These are phyloP conservation scores for Syrista parreyssii DNA, from an alignment of 2,888 invertebrate species.

Conservation along the genomic window DNA sequence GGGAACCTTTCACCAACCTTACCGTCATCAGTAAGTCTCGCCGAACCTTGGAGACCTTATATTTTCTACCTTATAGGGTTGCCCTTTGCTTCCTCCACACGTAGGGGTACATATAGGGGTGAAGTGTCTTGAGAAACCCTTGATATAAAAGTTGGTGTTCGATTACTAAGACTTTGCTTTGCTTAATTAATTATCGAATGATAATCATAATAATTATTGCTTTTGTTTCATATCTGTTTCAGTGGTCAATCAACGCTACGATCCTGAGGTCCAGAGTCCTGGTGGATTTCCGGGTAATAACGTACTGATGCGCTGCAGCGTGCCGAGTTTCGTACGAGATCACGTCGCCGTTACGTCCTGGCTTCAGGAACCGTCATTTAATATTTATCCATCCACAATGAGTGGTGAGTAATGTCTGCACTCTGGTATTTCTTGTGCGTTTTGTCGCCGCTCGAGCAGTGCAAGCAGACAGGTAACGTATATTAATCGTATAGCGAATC, in stretches of 20 bases:
- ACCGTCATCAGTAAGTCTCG: neutral
- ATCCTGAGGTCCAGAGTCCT: conserved; percentile 71
- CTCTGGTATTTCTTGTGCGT: neutral
- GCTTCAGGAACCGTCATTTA: conserved; percentile 71
- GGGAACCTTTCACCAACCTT: neutral
- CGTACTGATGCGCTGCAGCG: conserved; percentile 70
- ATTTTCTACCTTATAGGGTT: neutral
- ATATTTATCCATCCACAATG: conserved; percentile 70
- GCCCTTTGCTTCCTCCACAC: neutral
- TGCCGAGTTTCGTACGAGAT: conserved; percentile 70
- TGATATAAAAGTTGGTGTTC: neutral
- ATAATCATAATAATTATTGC: neutral
- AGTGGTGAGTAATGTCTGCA: conserved; percentile 65
- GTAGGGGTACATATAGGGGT: neutral
- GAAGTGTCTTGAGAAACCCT: neutral
- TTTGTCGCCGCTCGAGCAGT: neutral
- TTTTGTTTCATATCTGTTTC: conserved; percentile 37
- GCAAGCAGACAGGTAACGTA: neutral
- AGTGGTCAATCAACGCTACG: conserved; percentile 71
- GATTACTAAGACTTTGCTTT: neutral
- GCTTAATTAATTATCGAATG: neutral
- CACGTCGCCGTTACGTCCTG: conserved; percentile 71
- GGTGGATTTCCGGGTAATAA: conserved; percentile 70
- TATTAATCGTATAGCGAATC: neutral
- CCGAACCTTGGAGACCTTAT: neutral